Evolutionary conservation across 2,888 invertebrate genomes (phyloP).

Genomic region (Xestia xanthographa): DNA sequence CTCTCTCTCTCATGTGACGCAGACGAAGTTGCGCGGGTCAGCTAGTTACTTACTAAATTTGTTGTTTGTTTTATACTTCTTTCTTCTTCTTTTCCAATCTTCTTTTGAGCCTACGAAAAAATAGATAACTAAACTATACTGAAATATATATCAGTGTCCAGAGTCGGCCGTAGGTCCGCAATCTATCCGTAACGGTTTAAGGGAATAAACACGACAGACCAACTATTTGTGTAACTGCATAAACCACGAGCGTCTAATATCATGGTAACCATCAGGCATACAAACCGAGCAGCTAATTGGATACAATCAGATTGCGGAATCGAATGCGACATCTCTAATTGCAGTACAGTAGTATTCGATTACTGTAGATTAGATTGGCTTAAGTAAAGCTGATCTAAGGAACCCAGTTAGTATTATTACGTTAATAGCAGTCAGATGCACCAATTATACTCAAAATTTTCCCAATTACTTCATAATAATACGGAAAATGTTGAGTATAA

Average conservation of each 20-base stretch:
- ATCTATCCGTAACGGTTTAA: not conserved
- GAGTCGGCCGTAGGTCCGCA: not conserved
- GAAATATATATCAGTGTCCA: not conserved
- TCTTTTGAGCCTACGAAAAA: not conserved
- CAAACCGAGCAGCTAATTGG: no score
- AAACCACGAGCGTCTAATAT: not conserved
- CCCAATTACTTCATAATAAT: not conserved
- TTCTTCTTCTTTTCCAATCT: not conserved
- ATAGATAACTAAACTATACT: not conserved
- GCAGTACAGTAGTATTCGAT: constrained; percentile 2
- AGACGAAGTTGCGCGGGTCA: no score
- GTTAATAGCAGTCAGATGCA: not conserved
- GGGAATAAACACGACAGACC: no score
- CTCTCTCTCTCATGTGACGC: no score
- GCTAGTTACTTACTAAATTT: not conserved
- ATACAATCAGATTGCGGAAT: constrained; percentile 19
- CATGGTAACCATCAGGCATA: no score
- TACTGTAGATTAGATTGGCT: not conserved
- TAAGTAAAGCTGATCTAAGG: not conserved
- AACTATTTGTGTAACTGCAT: constrained; percentile 5
- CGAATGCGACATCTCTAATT: constrained; percentile 27
- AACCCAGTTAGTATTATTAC: not conserved
- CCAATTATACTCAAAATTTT: no score
- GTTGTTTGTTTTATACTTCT: not conserved
- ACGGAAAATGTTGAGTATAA: not conserved